Evolutionary conservation across 2,113 vertebrate species (phyloP).

Genomic region (Bubo scandiacus): DNA sequence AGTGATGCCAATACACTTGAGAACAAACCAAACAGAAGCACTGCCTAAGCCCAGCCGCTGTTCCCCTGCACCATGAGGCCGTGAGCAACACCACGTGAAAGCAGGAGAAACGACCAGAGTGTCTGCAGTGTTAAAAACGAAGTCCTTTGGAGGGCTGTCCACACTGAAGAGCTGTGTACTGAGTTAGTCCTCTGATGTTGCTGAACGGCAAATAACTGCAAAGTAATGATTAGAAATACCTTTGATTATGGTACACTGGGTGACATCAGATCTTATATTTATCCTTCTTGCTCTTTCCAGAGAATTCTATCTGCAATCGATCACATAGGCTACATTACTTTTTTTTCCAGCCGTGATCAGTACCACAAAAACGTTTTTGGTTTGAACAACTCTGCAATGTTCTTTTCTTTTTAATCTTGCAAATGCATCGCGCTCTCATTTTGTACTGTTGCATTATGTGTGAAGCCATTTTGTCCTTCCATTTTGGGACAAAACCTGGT

Average conservation of each 20-base stretch:
- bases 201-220: not conserved
- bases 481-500: not conserved
- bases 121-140: not conserved
- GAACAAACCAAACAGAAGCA: not conserved
- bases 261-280: not conserved
- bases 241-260: not conserved
- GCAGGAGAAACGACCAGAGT: not conserved
- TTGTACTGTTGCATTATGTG: not conserved
- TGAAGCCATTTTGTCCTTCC: not conserved
- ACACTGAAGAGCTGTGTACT: not conserved
- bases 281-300: not conserved
- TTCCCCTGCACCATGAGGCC: not conserved
- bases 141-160: not conserved
- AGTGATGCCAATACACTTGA: not conserved
- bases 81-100: accelerated
- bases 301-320: not conserved
- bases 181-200: not conserved
- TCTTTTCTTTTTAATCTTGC: not conserved
- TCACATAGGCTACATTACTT: not conserved
- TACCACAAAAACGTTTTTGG: not conserved
- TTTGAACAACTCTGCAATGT: not conserved
- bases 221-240: not conserved
- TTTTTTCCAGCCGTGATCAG: not conserved
- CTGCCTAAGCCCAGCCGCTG: not conserved
- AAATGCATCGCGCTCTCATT: not conserved